A percentile compares a stretch with the other conserved stretches of the same genome.
Evolutionary conservation across 2,113 vertebrate genomes (phyloP).

Genomic region (Podarcis raffonei): DNA sequence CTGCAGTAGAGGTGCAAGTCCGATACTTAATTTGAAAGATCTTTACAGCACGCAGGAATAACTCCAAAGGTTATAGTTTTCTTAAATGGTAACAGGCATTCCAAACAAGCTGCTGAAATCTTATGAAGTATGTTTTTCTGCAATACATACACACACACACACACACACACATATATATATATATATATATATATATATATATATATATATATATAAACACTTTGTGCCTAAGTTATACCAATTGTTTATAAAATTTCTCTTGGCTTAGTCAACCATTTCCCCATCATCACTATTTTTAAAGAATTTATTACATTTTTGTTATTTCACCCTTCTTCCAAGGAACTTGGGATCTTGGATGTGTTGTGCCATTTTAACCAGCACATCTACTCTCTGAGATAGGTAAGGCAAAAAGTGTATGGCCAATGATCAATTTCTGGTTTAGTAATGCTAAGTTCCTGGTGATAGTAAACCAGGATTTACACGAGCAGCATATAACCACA

Average conservation of each 20-base stretch:
- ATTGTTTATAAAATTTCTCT: neutral
- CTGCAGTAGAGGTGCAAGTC: neutral
- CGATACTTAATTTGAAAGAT: conserved; percentile 2
- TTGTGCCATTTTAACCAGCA: neutral
- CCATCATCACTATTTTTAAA: neutral
- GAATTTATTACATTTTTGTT: conserved; percentile 7
- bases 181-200: neutral
- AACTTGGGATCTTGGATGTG: neutral
- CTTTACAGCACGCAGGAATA: conserved; percentile 10
- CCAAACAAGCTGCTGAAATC: conserved; percentile 22
- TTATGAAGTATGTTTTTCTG: neutral
- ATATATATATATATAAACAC: too few relatives aligned
- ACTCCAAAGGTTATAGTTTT: neutral
- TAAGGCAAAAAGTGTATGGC: neutral
- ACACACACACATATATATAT: too few relatives aligned
- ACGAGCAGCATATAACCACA: neutral
- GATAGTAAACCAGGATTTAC: neutral
- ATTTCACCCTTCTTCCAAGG: neutral
- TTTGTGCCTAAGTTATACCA: neutral
- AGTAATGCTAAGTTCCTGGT: neutral
- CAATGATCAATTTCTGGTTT: neutral
- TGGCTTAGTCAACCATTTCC: neutral
- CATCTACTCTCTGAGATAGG: neutral
- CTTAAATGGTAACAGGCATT: neutral
- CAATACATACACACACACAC: too few relatives aligned